Evolutionary conservation across 2,888 invertebrate species (phyloP), one percentile per base, ranked within the genome.

Genomic region (Perizoma affinitatum): DNA sequence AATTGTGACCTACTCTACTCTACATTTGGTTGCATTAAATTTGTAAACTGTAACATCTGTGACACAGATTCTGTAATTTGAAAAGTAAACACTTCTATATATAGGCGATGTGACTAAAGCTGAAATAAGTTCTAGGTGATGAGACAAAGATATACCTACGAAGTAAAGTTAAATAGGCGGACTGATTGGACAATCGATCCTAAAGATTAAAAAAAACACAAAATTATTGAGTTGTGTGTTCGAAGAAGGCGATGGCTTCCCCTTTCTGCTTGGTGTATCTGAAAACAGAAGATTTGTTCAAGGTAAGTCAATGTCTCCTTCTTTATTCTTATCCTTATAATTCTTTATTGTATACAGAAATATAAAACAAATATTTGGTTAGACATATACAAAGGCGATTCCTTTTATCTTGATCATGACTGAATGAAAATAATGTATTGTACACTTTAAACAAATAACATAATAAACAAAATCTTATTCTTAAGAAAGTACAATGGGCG

Each of bases 1-100:
- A 58, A 53, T 22, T 10, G 42, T 58, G 60, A 11, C 58, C 68
- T 70, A 65, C 70, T 70, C 68, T 70, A 65, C 70, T 70, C 66
- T 51, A 68, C 57, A 61, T 68, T 65, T 48, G 7, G n/a, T 48
- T 55, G 44, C 48, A 44, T 52, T 43, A 8, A 40, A 47, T 35
- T 46, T 57, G 10, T 22, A 33, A 44, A 49, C 45, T 47, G 45
- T 56, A 34, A 50, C 38, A 58, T 43, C 11, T 54, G 50, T 61
- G 42, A 51, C 42, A 40, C 54, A 54, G 34, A 41, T 52, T 47
- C 5, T 46, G 33, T 50, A 41, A 36, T 57, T 33, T 9, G 10
- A 53, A 61, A 57, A 46, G 47, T 58, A 58, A 58, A 62, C 38
- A 50, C 33, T 6, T 4, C 40, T 6, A 42, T 40, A 5, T 5